phyloP scores from a whole-genome alignment of 2,797 vertebrate species.

The Amniataba percoides region DNA sequence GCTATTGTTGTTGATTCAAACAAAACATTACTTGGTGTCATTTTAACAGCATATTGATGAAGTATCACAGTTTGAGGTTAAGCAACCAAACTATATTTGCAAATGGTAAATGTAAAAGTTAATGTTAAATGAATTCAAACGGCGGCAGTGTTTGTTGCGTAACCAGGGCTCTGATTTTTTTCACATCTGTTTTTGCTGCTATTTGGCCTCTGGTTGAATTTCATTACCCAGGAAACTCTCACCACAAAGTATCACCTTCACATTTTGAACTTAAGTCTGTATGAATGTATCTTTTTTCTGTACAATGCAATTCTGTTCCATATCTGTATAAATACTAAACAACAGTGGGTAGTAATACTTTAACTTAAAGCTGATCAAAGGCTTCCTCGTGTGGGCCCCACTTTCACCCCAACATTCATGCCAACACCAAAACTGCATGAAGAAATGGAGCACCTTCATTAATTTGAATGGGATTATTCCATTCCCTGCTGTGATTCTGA shows the following conservation, averaged over 20 bases:
- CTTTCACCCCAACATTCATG: slow-evolving; percentile 1
- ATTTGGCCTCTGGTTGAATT: background rate
- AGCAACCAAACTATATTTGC: background rate
- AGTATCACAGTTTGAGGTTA: background rate
- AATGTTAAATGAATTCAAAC: background rate
- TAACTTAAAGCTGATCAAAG: background rate
- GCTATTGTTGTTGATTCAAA: background rate
- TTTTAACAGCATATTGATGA: background rate
- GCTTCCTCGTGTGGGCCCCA: background rate
- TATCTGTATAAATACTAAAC: background rate
- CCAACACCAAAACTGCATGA: background rate
- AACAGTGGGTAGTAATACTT: background rate
- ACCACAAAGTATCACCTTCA: background rate
- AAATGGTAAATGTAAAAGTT: background rate
- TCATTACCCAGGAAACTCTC: background rate
- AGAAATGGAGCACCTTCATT: background rate
- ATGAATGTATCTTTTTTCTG: background rate
- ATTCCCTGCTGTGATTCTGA: too few species aligned
- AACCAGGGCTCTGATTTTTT: background rate
- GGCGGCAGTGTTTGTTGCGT: background rate
- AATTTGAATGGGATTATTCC: background rate
- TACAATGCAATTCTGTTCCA: background rate
- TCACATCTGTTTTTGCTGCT: too few species aligned
- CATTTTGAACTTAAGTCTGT: background rate
- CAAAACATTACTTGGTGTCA: background rate